phyloP scores from a whole-genome alignment of 2,888 invertebrate genomes.

The Ornithoptera priamus region DNA sequence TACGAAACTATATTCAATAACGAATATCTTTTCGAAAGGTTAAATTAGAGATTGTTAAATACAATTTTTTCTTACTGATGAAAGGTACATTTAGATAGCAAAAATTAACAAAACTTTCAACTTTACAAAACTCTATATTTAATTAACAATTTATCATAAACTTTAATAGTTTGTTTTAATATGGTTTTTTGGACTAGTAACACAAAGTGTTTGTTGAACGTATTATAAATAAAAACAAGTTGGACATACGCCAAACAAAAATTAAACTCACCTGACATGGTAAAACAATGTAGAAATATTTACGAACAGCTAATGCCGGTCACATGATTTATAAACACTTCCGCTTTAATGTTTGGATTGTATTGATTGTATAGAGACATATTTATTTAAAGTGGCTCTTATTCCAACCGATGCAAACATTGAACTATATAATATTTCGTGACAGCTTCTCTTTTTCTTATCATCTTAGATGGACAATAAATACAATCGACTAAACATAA shows the following conservation, averaged over 20 bases:
- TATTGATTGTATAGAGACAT: neutral
- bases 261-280: conserved; percentile 52
- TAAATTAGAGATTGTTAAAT: too few relatives aligned
- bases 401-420: neutral
- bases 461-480: too few relatives aligned
- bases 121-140: too few relatives aligned
- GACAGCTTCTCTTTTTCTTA: too few relatives aligned
- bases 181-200: conserved; percentile 28
- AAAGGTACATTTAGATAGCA: too few relatives aligned
- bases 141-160: neutral
- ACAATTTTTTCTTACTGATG: too few relatives aligned
- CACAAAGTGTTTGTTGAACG: conserved; percentile 42
- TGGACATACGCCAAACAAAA: conserved; percentile 55
- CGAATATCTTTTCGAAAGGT: too few relatives aligned
- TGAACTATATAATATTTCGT: neutral
- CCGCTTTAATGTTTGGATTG: neutral
- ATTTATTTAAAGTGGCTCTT: neutral
- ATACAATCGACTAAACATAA: too few relatives aligned
- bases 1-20: too few relatives aligned
- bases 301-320: conserved; percentile 35
- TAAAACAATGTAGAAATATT: conserved; percentile 37
- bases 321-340: conserved; percentile 16
- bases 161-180: conserved; percentile 32
- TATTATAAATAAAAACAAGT: conserved; percentile 53
- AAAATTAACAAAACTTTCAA: too few relatives aligned